Percentiles rank a stretch among this genome's conserved stretches.
Conservation (phyloP, 2,888 invertebrate species). For the Athalia cordata region DNA sequence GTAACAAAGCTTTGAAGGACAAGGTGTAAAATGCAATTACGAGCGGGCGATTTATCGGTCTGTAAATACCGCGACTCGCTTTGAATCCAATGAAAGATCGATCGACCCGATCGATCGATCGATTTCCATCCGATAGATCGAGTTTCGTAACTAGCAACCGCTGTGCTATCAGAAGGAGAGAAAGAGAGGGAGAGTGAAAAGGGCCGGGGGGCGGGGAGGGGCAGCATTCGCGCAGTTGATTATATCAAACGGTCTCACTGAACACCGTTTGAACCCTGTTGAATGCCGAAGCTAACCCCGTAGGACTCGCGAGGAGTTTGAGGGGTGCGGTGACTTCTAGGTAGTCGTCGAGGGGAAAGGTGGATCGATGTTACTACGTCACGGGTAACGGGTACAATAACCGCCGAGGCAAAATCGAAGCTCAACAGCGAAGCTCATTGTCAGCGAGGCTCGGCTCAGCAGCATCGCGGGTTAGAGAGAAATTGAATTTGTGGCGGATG, state of each 20-base stretch:
- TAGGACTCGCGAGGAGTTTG: no score
- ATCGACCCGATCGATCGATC: constrained; percentile 26
- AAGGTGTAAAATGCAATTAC: constrained; percentile 35
- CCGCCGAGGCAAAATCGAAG: background rate
- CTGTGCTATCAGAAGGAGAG: background rate
- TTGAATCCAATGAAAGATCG: constrained; percentile 25
- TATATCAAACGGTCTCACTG: constrained; percentile 38
- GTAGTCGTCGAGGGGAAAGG: background rate
- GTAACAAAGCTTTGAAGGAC: background rate
- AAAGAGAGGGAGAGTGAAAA: background rate
- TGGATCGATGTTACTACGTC: constrained; percentile 30
- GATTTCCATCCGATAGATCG: constrained; percentile 9
- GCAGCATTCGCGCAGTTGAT: constrained; percentile 20
- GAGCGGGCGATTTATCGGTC: constrained; percentile 25
- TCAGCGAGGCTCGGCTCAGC: background rate
- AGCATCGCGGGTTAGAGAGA: no score
- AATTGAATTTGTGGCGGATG: no score
- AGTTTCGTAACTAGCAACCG: background rate
- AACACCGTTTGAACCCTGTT: constrained; percentile 40
- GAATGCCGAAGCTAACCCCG: constrained; percentile 6
- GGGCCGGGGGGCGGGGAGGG: no score
- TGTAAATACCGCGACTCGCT: constrained; percentile 27
- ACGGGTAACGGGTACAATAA: constrained; percentile 17
- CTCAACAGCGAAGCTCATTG: background rate
- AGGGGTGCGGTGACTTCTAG: no score